Percentiles rank a stretch among this genome's conserved stretches.
Evolutionary conservation across 2,113 vertebrate species (phyloP).

Genomic region (Romanogobio albipinnatus): DNA sequence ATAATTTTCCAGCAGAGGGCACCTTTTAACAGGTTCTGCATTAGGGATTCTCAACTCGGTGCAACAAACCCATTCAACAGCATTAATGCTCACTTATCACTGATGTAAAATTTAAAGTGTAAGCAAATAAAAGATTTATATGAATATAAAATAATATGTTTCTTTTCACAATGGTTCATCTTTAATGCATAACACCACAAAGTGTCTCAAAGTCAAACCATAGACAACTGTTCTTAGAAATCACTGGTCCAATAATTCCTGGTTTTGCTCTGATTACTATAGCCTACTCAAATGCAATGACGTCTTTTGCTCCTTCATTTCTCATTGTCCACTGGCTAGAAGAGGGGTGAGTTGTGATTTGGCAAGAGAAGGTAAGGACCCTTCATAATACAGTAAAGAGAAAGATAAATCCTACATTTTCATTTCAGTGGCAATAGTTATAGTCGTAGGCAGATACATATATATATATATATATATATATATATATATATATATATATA

Average conservation of each 20-base stretch:
- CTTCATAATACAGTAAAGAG: neutral
- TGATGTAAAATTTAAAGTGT: neutral
- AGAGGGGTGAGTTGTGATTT: constrained; percentile 61
- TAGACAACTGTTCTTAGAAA: neutral
- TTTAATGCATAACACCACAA: neutral
- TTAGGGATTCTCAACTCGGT: neutral
- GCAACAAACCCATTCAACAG: neutral
- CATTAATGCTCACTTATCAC: neutral
- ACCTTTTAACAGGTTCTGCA: constrained; percentile 17
- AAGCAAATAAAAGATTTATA: neutral
- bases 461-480: no score
- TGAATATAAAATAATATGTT: neutral
- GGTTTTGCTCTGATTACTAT: constrained; percentile 4
- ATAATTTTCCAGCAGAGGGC: constrained; percentile 34
- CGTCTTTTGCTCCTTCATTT: neutral
- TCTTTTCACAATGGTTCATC: neutral
- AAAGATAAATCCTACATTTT: neutral
- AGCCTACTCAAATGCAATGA: constrained; percentile 9
- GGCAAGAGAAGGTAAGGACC: neutral
- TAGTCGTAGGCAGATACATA: neutral
- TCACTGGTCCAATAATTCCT: neutral
- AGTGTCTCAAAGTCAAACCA: neutral
- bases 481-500: no score
- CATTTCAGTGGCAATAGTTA: neutral
- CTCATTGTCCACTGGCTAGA: neutral